Evolutionary conservation across 1,140 invertebrate genomes (phyloP), one percentile per base, ranked within the genome.

Genomic region (Drosophila santomea): DNA sequence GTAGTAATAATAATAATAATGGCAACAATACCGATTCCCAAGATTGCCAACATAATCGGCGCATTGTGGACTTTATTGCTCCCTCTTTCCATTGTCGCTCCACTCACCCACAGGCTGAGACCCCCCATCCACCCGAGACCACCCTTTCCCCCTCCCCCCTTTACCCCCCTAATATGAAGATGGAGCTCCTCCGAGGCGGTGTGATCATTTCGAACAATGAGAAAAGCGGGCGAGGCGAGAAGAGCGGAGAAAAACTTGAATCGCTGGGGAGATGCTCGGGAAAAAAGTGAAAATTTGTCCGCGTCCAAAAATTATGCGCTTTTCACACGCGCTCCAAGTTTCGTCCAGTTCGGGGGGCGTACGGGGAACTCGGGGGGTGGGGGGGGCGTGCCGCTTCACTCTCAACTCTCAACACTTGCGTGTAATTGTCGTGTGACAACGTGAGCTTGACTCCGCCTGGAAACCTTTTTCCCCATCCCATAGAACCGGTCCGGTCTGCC

Each of bases 221-320:
- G 50, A n/a, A n/a, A n/a, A n/a, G n/a, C n/a, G n/a, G n/a, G n/a
- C n/a, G n/a, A n/a, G n/a, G n/a, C n/a, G n/a, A n/a, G n/a, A 17
- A 56, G n/a, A 35, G 32, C 20, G 23, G 28, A 55, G 32, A 54
- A 64, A 62, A 64, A 36, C 55, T 50, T 43, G 25, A 54, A 17
- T 15, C 41, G 48, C 47, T 20, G 62, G 50, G 41, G 44, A 56
- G 57, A 47, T 68, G 79, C 74, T 83, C 64, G 62, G 80, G 63
- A 78, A 82, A 78, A 90, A 90, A 90, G 88, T 90, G 88, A 90
- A 90, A 90, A 90, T 90, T 91, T 90, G 88, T 91, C 79, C 83
- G 88, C 78, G 88, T 86, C 82, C 82, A 83, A 90, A 90, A 90
- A 90, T 90, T 90, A 90, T 90, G 88, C 82, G 88, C 88, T 91